phyloP scores from a whole-genome alignment of 2,888 invertebrate species.

The Candidula unifasciata region DNA sequence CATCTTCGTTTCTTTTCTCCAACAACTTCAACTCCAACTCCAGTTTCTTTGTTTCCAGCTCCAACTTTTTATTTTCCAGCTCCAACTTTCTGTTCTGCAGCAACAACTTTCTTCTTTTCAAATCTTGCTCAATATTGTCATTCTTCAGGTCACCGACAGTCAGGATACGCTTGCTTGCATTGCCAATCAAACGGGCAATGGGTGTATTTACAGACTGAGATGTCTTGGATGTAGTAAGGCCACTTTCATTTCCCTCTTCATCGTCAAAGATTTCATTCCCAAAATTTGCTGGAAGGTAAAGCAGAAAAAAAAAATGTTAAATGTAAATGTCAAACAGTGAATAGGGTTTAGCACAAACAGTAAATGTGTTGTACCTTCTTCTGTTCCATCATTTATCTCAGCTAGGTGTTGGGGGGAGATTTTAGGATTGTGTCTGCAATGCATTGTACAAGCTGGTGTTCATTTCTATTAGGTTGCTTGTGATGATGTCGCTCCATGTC shows the following conservation, averaged over 20 bases:
- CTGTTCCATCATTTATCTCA: too few relatives aligned
- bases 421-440: too few relatives aligned
- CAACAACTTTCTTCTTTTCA: slow-evolving; percentile 32
- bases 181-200: slow-evolving; percentile 44
- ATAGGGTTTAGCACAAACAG: too few relatives aligned
- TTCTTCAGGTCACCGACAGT: slow-evolving; percentile 29
- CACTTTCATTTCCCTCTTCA: slow-evolving; percentile 18
- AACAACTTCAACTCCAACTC: slow-evolving; percentile 46
- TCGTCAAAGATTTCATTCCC: slow-evolving; percentile 47
- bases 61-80: slow-evolving; percentile 42
- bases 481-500: too few relatives aligned
- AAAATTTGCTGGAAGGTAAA: slow-evolving; percentile 14
- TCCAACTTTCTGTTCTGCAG: slow-evolving; percentile 46
- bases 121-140: slow-evolving; percentile 18
- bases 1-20: slow-evolving; percentile 45
- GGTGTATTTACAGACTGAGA: slow-evolving; percentile 30
- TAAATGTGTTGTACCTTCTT: too few relatives aligned
- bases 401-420: too few relatives aligned
- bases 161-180: slow-evolving; percentile 45
- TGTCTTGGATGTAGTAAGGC: slow-evolving; percentile 14
- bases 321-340: background rate
- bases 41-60: slow-evolving; percentile 46
- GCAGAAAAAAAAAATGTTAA: background rate
- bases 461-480: too few relatives aligned
- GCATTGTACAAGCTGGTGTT: too few relatives aligned